phyloP scores from a whole-genome alignment of 2,113 vertebrate species.

The Ammodytes dubius region DNA sequence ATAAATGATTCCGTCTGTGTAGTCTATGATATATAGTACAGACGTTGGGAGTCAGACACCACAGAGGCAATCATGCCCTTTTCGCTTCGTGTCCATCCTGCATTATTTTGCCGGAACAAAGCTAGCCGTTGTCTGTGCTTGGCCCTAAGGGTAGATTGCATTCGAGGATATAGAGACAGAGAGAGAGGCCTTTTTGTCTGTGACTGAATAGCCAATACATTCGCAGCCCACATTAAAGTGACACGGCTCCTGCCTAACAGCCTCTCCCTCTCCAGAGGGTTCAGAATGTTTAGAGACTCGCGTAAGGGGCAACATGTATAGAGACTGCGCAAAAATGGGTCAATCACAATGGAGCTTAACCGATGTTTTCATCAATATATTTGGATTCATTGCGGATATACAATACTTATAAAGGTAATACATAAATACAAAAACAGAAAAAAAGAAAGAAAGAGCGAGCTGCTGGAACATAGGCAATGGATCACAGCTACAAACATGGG shows the following conservation, averaged over 20 bases:
- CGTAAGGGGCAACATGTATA: slow-evolving; percentile 52
- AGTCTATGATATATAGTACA: slow-evolving; percentile 7
- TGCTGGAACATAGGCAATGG: neutral
- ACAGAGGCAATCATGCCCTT: slow-evolving; percentile 52
- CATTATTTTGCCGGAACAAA: slow-evolving; percentile 71
- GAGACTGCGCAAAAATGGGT: slow-evolving; percentile 6
- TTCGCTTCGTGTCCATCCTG: slow-evolving; percentile 50
- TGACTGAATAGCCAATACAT: slow-evolving; percentile 73
- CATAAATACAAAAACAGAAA: slow-evolving; percentile 14
- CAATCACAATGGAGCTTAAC: neutral
- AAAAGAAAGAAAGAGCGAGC: neutral
- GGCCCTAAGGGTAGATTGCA: slow-evolving; percentile 70
- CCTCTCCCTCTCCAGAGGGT: slow-evolving; percentile 62
- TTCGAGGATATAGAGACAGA: slow-evolving; percentile 68
- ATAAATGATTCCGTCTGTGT: neutral
- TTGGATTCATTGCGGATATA: slow-evolving; percentile 3
- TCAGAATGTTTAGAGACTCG: slow-evolving; percentile 46
- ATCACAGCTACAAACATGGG: slow-evolving; percentile 6
- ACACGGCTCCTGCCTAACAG: slow-evolving; percentile 67
- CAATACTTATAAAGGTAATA: neutral
- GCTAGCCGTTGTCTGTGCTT: slow-evolving; percentile 66
- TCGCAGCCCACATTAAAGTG: slow-evolving; percentile 73
- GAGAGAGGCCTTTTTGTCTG: slow-evolving; percentile 74
- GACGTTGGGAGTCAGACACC: slow-evolving; percentile 2
- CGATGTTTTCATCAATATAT: neutral